phyloP scores from a whole-genome alignment of 2,113 vertebrate species.

The Rhea pennata region DNA sequence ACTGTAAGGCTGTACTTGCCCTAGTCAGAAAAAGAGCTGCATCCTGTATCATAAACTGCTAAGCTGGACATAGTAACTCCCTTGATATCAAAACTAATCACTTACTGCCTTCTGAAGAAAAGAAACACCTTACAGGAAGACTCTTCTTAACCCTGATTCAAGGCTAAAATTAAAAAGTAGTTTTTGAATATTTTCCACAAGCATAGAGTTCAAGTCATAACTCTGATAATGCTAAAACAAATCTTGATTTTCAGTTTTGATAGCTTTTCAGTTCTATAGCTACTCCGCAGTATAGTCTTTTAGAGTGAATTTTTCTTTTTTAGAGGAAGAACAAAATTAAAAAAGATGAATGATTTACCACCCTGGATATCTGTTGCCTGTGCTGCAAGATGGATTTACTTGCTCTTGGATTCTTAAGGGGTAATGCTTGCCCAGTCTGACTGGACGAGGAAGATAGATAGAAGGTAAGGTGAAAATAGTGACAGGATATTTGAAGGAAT shows the following conservation, averaged over 20 bases:
- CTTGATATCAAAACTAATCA: not conserved
- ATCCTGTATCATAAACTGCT: not conserved
- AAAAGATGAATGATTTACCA: not conserved
- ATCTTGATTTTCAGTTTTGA: not conserved
- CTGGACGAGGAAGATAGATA: not conserved
- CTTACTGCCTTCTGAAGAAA: not conserved
- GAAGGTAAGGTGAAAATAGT: not conserved
- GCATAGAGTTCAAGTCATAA: not conserved
- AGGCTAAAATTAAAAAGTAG: not conserved
- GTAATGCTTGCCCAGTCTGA: not conserved
- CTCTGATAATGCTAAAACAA: not conserved
- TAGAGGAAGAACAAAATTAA: not conserved
- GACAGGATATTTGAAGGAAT: not conserved
- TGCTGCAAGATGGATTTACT: not conserved
- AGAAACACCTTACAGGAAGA: not conserved
- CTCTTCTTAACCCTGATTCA: not conserved
- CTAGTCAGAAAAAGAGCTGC: not conserved
- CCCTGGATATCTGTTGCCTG: not conserved
- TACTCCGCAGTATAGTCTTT: not conserved
- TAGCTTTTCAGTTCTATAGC: not conserved
- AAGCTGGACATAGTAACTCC: not conserved
- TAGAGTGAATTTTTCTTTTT: not conserved
- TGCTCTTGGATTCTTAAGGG: not conserved
- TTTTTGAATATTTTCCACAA: not conserved
- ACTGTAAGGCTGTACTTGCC: not conserved